phyloP scores from a whole-genome alignment of 2,797 vertebrate genomes.

The Threskiornis aethiopicus region DNA sequence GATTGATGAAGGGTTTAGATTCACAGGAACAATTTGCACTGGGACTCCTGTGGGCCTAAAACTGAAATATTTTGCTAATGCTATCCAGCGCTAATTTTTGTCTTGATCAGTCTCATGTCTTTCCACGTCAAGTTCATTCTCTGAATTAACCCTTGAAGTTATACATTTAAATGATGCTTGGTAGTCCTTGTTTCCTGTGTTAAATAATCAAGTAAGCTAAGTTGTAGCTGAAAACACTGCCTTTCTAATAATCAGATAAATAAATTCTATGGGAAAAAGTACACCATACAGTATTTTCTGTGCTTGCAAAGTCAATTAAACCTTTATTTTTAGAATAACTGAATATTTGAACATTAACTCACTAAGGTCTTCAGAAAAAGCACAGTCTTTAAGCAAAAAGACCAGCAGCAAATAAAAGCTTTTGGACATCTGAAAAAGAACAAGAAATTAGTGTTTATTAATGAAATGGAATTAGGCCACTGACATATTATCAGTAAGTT shows the following conservation, averaged over 20 bases:
- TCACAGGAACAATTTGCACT: conserved; percentile 77
- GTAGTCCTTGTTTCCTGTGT: neutral
- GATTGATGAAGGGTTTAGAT: conserved; percentile 79
- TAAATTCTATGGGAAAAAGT: neutral
- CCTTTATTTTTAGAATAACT: neutral
- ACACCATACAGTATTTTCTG: neutral
- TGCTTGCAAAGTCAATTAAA: neutral
- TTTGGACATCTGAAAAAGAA: neutral
- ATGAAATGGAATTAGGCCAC: neutral
- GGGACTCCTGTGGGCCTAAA: conserved; percentile 70
- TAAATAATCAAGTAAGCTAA: conserved; percentile 10
- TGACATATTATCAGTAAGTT: neutral
- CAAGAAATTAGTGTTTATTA: neutral
- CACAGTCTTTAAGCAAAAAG: neutral
- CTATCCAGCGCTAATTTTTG: conserved; percentile 69
- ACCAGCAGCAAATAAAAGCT: neutral
- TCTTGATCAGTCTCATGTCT: conserved; percentile 69
- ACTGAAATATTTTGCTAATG: conserved; percentile 64
- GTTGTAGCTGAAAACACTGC: neutral
- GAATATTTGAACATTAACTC: neutral
- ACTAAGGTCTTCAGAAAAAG: neutral
- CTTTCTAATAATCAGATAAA: neutral
- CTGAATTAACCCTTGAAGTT: conserved; percentile 57
- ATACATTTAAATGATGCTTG: conserved; percentile 21
- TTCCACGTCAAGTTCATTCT: conserved; percentile 50